phyloP scores from a whole-genome alignment of 2,888 invertebrate genomes.

The Galerucella nymphaeae region DNA sequence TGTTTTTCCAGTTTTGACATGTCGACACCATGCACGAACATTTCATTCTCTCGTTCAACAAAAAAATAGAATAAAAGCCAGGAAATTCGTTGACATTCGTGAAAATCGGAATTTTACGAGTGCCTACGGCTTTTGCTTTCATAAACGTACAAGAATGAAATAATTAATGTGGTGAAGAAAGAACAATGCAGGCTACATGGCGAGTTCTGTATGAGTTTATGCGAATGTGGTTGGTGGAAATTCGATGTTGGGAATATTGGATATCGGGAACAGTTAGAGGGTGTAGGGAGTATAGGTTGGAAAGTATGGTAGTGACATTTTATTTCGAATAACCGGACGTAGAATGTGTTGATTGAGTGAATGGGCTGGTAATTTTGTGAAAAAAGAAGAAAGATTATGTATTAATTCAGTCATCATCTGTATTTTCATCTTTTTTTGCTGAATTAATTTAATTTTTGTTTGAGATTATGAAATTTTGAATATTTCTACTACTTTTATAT shows the following conservation, averaged over 20 bases:
- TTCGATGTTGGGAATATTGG: not conserved
- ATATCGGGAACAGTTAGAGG: not conserved
- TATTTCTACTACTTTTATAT: too few species aligned
- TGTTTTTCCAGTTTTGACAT: constrained; percentile 3
- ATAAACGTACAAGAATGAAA: constrained; percentile 22
- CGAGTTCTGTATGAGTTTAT: constrained; percentile 6
- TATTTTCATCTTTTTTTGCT: too few species aligned
- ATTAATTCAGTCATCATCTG: too few species aligned
- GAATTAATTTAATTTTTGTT: too few species aligned
- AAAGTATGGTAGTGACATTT: constrained; percentile 5
- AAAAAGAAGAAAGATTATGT: too few species aligned
- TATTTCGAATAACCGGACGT: constrained; percentile 2
- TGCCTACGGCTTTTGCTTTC: constrained; percentile 21
- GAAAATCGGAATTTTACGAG: constrained; percentile 19
- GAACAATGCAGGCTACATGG: constrained; percentile 11
- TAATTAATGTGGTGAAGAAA: constrained; percentile 27
- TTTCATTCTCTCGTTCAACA: not conserved
- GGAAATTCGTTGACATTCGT: constrained; percentile 16
- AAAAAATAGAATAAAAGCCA: constrained; percentile 16
- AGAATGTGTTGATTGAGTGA: not conserved
- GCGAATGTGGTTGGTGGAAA: constrained; percentile 4
- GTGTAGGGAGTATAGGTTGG: not conserved
- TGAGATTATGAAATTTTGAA: too few species aligned
- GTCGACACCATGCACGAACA: constrained; percentile 7
- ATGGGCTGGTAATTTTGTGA: not conserved